These are phyloP conservation scores for Dendropsophus ebraccatus DNA, from an alignment of 2,113 vertebrate genomes.

Conservation along the genomic window DNA sequence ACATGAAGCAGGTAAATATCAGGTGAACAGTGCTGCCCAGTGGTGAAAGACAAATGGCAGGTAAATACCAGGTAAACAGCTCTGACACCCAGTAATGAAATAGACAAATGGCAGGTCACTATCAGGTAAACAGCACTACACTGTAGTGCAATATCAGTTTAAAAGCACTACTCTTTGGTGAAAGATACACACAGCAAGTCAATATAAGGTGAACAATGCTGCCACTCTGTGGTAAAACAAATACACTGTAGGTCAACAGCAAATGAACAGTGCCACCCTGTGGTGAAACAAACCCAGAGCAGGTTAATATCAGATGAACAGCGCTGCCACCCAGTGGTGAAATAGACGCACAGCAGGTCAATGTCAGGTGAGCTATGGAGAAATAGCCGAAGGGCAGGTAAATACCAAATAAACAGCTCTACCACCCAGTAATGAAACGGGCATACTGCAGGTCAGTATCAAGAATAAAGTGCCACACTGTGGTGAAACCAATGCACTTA, in stretches of 20 bases:
- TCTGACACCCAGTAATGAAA: too few species aligned
- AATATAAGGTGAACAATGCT: too few species aligned
- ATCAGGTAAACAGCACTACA: background rate
- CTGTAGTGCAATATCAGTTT: background rate
- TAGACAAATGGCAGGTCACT: background rate
- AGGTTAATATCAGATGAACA: too few species aligned
- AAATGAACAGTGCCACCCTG: background rate
- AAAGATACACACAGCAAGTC: background rate
- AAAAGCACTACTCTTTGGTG: background rate
- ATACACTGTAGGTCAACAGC: background rate
- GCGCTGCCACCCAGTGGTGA: too few species aligned
- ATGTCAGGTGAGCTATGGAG: background rate
- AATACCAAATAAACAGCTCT: too few species aligned
- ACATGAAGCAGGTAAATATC: background rate
- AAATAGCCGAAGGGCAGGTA: too few species aligned
- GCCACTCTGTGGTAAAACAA: too few species aligned
- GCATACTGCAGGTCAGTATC: too few species aligned
- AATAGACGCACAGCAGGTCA: background rate
- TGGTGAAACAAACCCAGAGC: background rate
- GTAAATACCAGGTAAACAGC: background rate
- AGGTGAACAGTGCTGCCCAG: background rate
- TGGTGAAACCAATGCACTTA: too few species aligned
- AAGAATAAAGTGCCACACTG: too few species aligned
- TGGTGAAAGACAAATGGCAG: background rate
- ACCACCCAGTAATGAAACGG: background rate